These are phyloP conservation scores for Apodemia hepburni DNA, from an alignment of 2,888 invertebrate genomes.

Conservation along the genomic window DNA sequence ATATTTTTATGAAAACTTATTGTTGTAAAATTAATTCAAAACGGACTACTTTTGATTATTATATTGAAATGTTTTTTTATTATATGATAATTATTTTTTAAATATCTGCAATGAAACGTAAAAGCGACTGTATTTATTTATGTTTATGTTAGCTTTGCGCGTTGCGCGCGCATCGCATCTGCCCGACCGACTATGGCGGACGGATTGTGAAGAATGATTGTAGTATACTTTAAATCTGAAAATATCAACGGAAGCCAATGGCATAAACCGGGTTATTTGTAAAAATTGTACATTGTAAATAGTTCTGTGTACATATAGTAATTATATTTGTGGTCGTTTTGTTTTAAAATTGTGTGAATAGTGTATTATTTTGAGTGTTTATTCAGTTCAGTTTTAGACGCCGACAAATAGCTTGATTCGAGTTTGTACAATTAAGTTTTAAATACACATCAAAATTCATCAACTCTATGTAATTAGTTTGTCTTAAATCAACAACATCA, in stretches of 20 bases:
- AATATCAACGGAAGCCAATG: constrained; percentile 84
- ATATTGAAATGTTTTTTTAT: background rate
- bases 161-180: constrained; percentile 79
- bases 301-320: constrained; percentile 87
- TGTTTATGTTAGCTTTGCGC: constrained; percentile 74
- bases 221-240: constrained; percentile 78
- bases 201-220: constrained; percentile 75
- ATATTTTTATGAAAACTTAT: background rate
- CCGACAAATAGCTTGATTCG: constrained; percentile 72
- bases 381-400: constrained; percentile 81
- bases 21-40: background rate
- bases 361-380: constrained; percentile 80
- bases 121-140: constrained; percentile 46
- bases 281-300: constrained; percentile 86
- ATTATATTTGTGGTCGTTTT: constrained; percentile 84
- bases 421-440: constrained; percentile 70
- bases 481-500: constrained; percentile 43
- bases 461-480: constrained; percentile 38
- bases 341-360: constrained; percentile 82
- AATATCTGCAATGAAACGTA: constrained; percentile 36
- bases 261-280: constrained; percentile 82
- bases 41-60: background rate
- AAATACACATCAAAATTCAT: constrained; percentile 51
- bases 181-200: constrained; percentile 78
- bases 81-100: background rate